These are phyloP conservation scores for Sarcophaga carnaria DNA, from an alignment of 2,888 invertebrate species.

Conservation along the genomic window DNA sequence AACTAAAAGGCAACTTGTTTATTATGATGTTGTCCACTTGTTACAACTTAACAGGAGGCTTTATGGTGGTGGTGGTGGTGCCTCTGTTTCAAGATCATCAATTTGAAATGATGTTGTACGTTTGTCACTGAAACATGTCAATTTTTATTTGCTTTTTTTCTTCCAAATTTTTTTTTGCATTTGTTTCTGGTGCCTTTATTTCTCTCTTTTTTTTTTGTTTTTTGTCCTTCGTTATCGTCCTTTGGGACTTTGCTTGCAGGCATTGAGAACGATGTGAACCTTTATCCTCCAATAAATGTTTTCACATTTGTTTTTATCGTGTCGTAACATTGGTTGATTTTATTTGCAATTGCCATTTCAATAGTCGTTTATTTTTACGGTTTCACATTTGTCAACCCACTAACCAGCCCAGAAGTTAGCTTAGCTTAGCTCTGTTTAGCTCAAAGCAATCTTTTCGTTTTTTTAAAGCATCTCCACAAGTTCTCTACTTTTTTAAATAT, in stretches of 20 bases:
- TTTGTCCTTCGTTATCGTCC: conserved; percentile 62
- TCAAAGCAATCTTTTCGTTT: conserved; percentile 51
- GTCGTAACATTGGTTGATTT: conserved; percentile 71
- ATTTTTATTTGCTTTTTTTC: conserved; percentile 8
- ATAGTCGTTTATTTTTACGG: conserved; percentile 76
- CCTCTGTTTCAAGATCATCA: conserved; percentile 76
- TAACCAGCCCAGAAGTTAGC: too few relatives aligned
- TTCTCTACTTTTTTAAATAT: conserved; percentile 3
- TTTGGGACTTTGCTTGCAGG: conserved; percentile 42
- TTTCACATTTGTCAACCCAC: conserved; percentile 74
- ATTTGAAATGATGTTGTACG: conserved; percentile 75
- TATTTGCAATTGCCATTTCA: conserved; percentile 66
- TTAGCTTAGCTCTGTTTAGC: neutral
- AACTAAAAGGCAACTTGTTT: conserved; percentile 44
- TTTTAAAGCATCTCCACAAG: neutral
- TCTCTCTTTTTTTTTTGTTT: conserved; percentile 47
- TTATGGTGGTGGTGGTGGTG: neutral
- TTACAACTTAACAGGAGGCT: conserved; percentile 46
- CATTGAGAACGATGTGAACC: conserved; percentile 12
- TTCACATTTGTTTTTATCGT: conserved; percentile 74
- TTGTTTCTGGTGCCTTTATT: conserved; percentile 57
- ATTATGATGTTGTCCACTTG: conserved; percentile 59
- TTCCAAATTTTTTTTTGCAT: conserved; percentile 48
- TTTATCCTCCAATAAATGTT: conserved; percentile 61
- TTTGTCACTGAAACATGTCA: conserved; percentile 56